phyloP scores from a whole-genome alignment of 2,113 vertebrate species.

The Muscicapa adusta region DNA sequence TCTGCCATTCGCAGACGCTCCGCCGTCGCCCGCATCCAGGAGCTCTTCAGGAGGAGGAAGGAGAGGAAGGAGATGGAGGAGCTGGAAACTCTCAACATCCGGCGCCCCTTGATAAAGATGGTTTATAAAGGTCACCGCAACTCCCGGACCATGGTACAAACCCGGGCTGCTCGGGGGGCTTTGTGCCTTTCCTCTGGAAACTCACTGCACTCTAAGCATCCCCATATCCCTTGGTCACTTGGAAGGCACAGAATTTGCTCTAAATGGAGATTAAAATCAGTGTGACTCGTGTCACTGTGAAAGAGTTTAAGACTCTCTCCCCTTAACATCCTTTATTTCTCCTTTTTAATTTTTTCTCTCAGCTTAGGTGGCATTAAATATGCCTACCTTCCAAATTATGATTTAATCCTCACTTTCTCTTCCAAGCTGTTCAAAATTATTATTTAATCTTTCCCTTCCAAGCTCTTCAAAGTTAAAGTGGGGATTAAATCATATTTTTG shows the following conservation, averaged over 20 bases:
- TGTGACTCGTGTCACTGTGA: not conserved
- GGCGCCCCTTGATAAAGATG: constrained; percentile 92
- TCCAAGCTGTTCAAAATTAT: not conserved
- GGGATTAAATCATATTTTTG: not conserved
- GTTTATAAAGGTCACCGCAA: constrained; percentile 98
- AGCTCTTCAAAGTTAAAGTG: not conserved
- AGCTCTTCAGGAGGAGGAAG: constrained; percentile 94
- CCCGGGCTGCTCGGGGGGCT: not conserved
- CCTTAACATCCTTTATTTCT: not conserved
- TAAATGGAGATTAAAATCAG: not conserved
- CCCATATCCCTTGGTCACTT: too few species aligned
- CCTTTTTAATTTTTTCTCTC: not conserved
- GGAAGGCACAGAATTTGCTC: not conserved
- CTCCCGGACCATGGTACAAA: constrained; percentile 93
- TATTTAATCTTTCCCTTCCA: not conserved
- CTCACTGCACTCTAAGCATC: not conserved
- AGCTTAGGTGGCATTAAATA: not conserved
- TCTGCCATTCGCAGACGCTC: constrained; percentile 79
- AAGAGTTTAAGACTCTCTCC: not conserved
- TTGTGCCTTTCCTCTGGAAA: not conserved
- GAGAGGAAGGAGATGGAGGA: constrained; percentile 97
- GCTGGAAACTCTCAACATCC: constrained; percentile 90
- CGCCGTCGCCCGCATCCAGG: constrained; percentile 95
- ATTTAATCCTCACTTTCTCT: not conserved
- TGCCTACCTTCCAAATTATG: not conserved